These are phyloP conservation scores for Rhagophthalmus giganteus DNA, from an alignment of 2,888 invertebrate genomes.

Conservation along the genomic window DNA sequence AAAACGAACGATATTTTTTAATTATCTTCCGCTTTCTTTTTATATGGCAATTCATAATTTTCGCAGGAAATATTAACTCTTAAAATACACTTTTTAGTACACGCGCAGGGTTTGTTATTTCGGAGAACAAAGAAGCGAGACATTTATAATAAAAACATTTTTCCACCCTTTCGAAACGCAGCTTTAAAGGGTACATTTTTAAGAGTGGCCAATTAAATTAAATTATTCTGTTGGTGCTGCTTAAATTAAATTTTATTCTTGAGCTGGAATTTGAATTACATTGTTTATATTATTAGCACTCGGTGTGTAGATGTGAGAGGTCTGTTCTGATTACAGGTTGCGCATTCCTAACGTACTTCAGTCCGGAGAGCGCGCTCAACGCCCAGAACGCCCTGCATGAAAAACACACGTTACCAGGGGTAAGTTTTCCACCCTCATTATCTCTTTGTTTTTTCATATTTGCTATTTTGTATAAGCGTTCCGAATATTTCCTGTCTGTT, in stretches of 20 bases:
- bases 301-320: slow-evolving; percentile 32
- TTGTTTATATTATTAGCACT: slow-evolving; percentile 35
- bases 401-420: slow-evolving; percentile 98
- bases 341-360: slow-evolving; percentile 98
- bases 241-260: slow-evolving; percentile 37
- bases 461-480: slow-evolving; percentile 11
- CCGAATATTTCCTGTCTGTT: background rate
- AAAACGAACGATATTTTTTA: background rate
- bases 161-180: slow-evolving; percentile 22
- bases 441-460: slow-evolving; percentile 21
- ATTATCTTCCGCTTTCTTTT: slow-evolving; percentile 5
- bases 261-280: slow-evolving; percentile 28
- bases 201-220: slow-evolving; percentile 33
- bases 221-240: slow-evolving; percentile 32
- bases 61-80: slow-evolving; percentile 19
- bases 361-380: slow-evolving; percentile 91
- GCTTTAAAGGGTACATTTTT: slow-evolving; percentile 28
- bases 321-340: slow-evolving; percentile 74
- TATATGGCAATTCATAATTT: slow-evolving; percentile 13
- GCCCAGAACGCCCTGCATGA: slow-evolving; percentile 95
- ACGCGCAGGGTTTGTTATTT: slow-evolving; percentile 15
- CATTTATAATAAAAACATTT: slow-evolving; percentile 29
- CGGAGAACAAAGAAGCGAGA: slow-evolving; percentile 26
- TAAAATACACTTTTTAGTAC: slow-evolving; percentile 23
- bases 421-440: slow-evolving; percentile 62